phyloP scores from a whole-genome alignment of 2,113 vertebrate genomes.

The Cichladusa arquata region DNA sequence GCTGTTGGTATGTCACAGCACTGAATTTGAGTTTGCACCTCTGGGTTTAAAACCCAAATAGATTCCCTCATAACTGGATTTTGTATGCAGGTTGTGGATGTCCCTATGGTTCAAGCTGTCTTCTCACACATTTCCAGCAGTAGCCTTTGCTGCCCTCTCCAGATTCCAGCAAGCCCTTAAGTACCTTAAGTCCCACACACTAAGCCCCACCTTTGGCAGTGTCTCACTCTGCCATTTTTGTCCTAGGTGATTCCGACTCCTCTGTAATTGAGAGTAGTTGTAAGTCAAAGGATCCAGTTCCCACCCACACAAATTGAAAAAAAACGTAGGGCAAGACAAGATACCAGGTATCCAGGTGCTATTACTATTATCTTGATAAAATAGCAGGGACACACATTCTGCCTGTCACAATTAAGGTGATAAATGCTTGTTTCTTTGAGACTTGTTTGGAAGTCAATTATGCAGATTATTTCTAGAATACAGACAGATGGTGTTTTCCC shows the following conservation, averaged over 20 bases:
- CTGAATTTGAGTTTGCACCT: not conserved
- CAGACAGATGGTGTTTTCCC: conserved; percentile 79
- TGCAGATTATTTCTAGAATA: conserved; percentile 81
- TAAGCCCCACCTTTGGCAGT: not conserved
- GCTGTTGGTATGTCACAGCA: rapidly evolving
- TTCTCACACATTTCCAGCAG: not conserved
- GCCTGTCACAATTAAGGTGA: conserved; percentile 79
- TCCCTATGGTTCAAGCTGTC: not conserved
- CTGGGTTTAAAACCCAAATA: not conserved
- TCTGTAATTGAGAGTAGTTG: not conserved
- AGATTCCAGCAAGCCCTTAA: not conserved
- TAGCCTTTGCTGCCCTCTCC: not conserved
- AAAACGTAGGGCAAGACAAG: conserved; percentile 35
- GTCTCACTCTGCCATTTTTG: not conserved
- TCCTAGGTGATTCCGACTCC: not conserved
- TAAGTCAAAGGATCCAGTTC: not conserved
- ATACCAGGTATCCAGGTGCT: conserved; percentile 50
- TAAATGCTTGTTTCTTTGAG: conserved; percentile 77
- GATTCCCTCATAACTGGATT: not conserved
- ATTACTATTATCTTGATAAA: conserved; percentile 73
- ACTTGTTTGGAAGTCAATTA: conserved; percentile 82
- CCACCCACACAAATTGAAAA: conserved; percentile 27
- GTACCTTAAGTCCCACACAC: rapidly evolving
- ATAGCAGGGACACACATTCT: conserved; percentile 66
- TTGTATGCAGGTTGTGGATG: not conserved